Percentiles rank a stretch among this genome's conserved stretches.
Evolutionary conservation across 2,888 invertebrate species (phyloP).

Genomic region (Mimas tiliae): DNA sequence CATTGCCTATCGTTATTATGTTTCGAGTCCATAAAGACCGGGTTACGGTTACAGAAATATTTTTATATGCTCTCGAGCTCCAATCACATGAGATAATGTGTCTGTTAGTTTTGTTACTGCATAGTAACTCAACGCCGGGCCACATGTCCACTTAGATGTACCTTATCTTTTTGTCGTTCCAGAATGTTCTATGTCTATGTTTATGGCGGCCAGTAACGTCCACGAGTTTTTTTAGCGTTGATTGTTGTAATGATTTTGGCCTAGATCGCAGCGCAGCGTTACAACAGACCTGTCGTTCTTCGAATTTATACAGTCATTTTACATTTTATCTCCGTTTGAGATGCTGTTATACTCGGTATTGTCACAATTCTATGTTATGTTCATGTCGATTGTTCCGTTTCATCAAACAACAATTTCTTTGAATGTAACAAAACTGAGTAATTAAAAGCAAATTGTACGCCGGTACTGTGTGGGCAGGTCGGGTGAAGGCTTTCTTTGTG

Average conservation of each 20-base stretch:
- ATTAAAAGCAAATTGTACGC: slow-evolving; percentile 74
- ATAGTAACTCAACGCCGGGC: slow-evolving; percentile 68
- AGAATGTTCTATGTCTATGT: slow-evolving; percentile 40
- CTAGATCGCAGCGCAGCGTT: slow-evolving; percentile 59
- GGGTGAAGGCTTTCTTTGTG: slow-evolving; percentile 76
- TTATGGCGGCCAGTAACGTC: slow-evolving; percentile 41
- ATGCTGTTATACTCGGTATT: slow-evolving; percentile 27
- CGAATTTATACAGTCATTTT: slow-evolving; percentile 50
- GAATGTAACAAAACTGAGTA: slow-evolving; percentile 62
- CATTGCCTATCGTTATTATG: slow-evolving; percentile 5
- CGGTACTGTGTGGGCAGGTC: slow-evolving; percentile 69
- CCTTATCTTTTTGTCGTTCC: slow-evolving; percentile 49
- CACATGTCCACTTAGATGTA: slow-evolving; percentile 62
- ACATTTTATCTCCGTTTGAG: slow-evolving; percentile 34
- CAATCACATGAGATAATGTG: slow-evolving; percentile 74
- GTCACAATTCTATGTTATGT: background rate
- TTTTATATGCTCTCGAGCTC: slow-evolving; percentile 56
- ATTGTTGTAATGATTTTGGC: slow-evolving; percentile 75
- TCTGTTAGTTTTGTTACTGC: slow-evolving; percentile 60
- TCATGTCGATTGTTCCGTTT: slow-evolving; percentile 58
- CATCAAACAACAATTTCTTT: slow-evolving; percentile 64
- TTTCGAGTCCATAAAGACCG: slow-evolving; percentile 10
- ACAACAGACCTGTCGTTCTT: slow-evolving; percentile 57
- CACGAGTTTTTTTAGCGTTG: slow-evolving; percentile 64
- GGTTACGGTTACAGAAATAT: slow-evolving; percentile 25